Percentiles rank a stretch among this genome's conserved stretches.
phyloP scores from a whole-genome alignment of 2,113 vertebrate genomes.

The Tragelaphus buxtoni region DNA sequence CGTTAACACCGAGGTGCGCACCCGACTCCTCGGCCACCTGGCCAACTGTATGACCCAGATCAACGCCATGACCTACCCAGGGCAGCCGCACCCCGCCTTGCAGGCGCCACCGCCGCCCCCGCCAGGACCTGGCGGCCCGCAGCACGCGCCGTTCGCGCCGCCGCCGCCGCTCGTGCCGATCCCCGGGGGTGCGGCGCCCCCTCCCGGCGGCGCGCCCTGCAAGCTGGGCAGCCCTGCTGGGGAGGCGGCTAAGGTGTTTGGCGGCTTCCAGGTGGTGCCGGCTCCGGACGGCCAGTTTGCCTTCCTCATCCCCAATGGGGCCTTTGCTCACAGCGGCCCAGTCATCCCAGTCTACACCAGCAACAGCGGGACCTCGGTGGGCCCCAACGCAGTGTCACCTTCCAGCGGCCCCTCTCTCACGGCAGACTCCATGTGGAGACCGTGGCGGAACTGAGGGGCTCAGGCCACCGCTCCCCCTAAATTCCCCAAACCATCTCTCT shows the following conservation, averaged over 20 bases:
- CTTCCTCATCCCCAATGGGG: conserved; percentile 94
- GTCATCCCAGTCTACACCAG: conserved; percentile 93
- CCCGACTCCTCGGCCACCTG: conserved; percentile 94
- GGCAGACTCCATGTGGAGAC: conserved; percentile 96
- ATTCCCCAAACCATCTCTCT: neutral
- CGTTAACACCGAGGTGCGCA: conserved; percentile 96
- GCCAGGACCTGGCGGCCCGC: conserved; percentile 84
- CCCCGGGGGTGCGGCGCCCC: conserved; percentile 83
- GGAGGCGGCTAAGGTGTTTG: conserved; percentile 88
- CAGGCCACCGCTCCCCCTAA: neutral
- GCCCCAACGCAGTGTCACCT: conserved; percentile 71
- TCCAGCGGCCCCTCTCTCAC: conserved; percentile 88
- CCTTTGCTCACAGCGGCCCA: conserved; percentile 90
- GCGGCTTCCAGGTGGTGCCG: conserved; percentile 97
- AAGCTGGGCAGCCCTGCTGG: conserved; percentile 85
- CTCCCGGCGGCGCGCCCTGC: conserved; percentile 88
- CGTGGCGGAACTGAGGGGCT: conserved; percentile 87
- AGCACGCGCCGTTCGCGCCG: conserved; percentile 91
- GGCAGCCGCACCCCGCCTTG: conserved; percentile 86
- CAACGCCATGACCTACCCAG: conserved; percentile 95
- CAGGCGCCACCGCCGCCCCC: conserved; percentile 82
- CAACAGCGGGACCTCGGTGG: conserved; percentile 80
- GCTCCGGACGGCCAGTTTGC: conserved; percentile 98
- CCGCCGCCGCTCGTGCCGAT: conserved; percentile 83
- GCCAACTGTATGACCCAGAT: conserved; percentile 99